A percentile compares a stretch with the other conserved stretches of the same genome.
Evolutionary conservation across 2,888 invertebrate genomes (phyloP).

Genomic region (Nineta flava): DNA sequence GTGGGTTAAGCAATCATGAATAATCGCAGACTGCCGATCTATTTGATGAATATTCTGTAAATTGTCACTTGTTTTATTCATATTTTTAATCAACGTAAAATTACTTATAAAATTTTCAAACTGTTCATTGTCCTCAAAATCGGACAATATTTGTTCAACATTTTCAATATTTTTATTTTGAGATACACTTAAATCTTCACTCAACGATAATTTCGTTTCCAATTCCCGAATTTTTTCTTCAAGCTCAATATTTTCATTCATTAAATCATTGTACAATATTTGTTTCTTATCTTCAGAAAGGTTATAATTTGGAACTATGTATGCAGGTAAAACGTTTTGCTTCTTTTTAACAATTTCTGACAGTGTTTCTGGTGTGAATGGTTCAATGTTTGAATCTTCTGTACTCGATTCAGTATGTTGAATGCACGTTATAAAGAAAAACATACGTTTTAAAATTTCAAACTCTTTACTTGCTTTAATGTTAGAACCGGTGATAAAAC

Average conservation of each 20-base stretch:
- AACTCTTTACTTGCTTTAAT: not conserved
- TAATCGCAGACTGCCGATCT: no score
- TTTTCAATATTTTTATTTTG: no score
- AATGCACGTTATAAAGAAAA: not conserved
- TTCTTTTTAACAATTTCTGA: not conserved
- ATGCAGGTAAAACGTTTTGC: not conserved
- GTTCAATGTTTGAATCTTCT: no score
- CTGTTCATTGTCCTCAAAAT: no score
- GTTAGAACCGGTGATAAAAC: not conserved
- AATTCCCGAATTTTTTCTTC: not conserved
- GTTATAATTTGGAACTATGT: not conserved
- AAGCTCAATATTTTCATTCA: not conserved
- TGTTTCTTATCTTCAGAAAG: not conserved
- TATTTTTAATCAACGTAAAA: no score
- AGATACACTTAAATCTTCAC: no score
- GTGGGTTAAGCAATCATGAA: no score
- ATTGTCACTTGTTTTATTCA: no score
- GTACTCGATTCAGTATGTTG: not conserved
- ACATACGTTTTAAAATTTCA: not conserved
- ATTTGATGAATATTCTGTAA: no score
- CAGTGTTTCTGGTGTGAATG: no score
- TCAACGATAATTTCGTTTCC: not conserved
- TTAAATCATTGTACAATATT: not conserved
- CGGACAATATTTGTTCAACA: no score
- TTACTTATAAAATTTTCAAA: no score